Base-by-base conservation (phyloP, 92 coral and sea anemone species). In the Porites evermanni region DNA sequence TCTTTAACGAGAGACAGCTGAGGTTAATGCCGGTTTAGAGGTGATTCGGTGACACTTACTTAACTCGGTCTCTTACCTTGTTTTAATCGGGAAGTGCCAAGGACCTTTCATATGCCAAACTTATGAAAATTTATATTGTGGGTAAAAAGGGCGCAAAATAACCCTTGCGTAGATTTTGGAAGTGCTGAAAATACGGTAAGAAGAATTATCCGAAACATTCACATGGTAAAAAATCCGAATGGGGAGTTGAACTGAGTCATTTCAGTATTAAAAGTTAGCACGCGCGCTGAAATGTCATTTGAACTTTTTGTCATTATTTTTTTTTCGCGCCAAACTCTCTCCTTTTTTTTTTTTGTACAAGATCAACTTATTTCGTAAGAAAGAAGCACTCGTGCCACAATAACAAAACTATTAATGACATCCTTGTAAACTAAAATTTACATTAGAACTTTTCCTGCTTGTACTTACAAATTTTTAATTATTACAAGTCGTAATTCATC, bases 241-340 rank as follows among this genome's bases (percentile, higher is more conserved):
- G 47, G 47, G 7, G 47, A 38, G 47, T 3, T 38, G 47, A 38
- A 38, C 47, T 38, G 12, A 56, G 61, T 56, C 13, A 11, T 56
- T 56, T 56, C 14, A 53, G 12, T 54, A 54, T 3, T 10, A 54
- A 54, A 10, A 10, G 12, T 54, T 54, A 6, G 3, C 16, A 2
- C 4, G 61, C 61, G 61, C 61, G 3, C 61, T 11, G 61, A 56
- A 56, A 56, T 56, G 16, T 56, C 61, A 56, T 56, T 11, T 11
- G 61, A 56, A 14, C 12, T 14, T 8, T 14, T 3, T 1, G 51
- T 10, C 19, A 4, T 8, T 32, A 20, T 71, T 71, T 56, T 56
- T 56, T 50, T 79, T 79, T 79, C 73, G 63, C 73, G 64, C 51
- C 83, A 21, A 29, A 20, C 64, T n/a, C 19, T 52, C 14, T 26